Conservation (phyloP, 2,797 vertebrate genomes). For the Taeniopygia guttata region DNA sequence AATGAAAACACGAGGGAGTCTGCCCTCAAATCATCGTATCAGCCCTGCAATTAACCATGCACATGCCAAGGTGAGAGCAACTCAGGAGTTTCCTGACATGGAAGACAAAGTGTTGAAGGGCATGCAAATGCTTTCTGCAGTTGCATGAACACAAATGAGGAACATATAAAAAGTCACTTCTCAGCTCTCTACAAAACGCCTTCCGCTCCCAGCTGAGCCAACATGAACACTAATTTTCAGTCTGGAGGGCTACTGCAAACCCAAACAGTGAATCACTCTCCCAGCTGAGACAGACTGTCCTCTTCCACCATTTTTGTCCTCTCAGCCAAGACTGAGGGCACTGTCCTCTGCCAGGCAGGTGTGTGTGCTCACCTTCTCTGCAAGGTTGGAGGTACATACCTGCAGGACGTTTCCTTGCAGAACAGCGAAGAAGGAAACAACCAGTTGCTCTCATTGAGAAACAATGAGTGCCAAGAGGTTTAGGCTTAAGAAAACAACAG, state of each 20-base stretch:
- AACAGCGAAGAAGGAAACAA: neutral
- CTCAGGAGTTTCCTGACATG: neutral
- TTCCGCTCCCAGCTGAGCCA: neutral
- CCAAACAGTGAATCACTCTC: neutral
- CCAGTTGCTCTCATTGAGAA: neutral
- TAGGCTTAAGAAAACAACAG: neutral
- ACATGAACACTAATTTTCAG: accelerated
- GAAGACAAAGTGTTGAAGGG: neutral
- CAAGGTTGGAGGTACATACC: accelerated
- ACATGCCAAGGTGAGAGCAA: neutral
- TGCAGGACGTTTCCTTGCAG: neutral
- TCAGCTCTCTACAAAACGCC: neutral
- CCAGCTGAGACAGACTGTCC: neutral
- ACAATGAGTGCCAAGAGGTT: accelerated
- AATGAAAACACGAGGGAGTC: neutral
- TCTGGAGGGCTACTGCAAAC: neutral
- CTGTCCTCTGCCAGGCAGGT: neutral
- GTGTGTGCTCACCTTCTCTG: neutral
- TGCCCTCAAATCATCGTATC: neutral
- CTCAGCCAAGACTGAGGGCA: neutral
- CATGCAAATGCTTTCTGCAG: neutral
- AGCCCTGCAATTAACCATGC: neutral
- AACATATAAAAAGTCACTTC: neutral
- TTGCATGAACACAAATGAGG: accelerated
- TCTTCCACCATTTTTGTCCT: neutral